Conservation (phyloP, 2,113 vertebrate genomes). For the Mellivora capensis region DNA sequence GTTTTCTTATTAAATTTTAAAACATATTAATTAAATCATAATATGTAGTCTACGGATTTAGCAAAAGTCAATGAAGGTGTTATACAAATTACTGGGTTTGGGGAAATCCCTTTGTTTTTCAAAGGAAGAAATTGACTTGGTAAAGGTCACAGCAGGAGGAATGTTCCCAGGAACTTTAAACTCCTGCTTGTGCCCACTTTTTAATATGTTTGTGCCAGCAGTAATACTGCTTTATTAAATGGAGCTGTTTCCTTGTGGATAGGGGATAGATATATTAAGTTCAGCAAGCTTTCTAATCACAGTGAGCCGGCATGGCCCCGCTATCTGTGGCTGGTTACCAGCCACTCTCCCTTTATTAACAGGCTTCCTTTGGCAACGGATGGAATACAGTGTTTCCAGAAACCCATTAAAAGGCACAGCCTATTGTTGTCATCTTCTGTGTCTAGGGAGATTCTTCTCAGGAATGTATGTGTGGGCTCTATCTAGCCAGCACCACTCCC, state of each 20-base stretch:
- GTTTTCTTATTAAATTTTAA: background rate
- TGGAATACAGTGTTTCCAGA: conserved; percentile 33
- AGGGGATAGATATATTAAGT: conserved; percentile 2
- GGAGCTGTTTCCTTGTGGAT: background rate
- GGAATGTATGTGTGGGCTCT: background rate
- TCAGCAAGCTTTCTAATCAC: conserved; percentile 43
- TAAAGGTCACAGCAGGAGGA: background rate
- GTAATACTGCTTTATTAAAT: conserved; percentile 25
- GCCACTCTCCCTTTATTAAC: conserved; percentile 51
- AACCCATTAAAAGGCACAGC: conserved; percentile 40
- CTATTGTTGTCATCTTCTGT: conserved; percentile 40
- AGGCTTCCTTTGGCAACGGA: conserved; percentile 43
- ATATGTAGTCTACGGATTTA: background rate
- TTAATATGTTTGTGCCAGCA: conserved; percentile 37
- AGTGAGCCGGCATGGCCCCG: accelerated
- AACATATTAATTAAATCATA: background rate
- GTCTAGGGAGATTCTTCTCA: background rate
- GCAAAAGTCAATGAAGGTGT: background rate
- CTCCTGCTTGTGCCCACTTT: background rate
- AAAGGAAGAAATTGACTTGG: background rate
- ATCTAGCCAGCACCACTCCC: background rate
- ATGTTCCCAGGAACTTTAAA: background rate
- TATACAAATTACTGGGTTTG: background rate
- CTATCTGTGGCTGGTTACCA: conserved; percentile 1
- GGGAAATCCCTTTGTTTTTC: background rate